Percentiles rank a stretch among this genome's conserved stretches.
These are phyloP conservation scores for Caenorhabditis afra DNA, from an alignment of 2,888 invertebrate genomes.

Conservation along the genomic window DNA sequence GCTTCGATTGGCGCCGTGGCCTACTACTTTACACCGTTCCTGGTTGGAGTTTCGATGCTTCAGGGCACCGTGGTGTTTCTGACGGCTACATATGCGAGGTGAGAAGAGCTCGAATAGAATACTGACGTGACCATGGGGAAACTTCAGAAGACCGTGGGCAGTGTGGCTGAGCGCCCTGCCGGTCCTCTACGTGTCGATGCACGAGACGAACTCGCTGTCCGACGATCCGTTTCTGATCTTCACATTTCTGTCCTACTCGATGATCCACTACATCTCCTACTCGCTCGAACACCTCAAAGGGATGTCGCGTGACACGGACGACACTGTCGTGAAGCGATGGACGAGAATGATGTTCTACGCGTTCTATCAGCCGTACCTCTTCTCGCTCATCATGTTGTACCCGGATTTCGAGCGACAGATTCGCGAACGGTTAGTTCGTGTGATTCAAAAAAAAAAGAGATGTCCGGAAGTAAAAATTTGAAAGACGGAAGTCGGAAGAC, in stretches of 20 bases:
- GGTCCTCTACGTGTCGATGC: conserved; percentile 76
- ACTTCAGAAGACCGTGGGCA: conserved; percentile 58
- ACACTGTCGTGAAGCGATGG: conserved; percentile 55
- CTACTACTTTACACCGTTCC: conserved; percentile 70
- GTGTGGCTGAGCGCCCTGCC: conserved; percentile 79
- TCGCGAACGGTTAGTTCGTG: conserved; percentile 55
- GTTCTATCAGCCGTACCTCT: conserved; percentile 82
- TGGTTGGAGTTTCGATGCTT: conserved; percentile 69
- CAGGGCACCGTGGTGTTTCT: conserved; percentile 75
- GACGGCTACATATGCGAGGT: conserved; percentile 62
- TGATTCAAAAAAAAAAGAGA: too few relatives aligned
- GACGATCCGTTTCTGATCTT: conserved; percentile 79
- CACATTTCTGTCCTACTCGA: conserved; percentile 81
- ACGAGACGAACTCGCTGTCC: conserved; percentile 66
- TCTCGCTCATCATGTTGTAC: conserved; percentile 81
- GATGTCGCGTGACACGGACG: conserved; percentile 62
- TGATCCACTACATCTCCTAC: conserved; percentile 81
- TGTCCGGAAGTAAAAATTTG: too few relatives aligned
- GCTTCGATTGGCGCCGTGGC: conserved; percentile 70
- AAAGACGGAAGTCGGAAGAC: too few relatives aligned
- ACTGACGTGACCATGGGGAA: too few relatives aligned
- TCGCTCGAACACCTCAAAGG: conserved; percentile 73
- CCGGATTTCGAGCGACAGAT: conserved; percentile 78
- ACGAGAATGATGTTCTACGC: conserved; percentile 81
- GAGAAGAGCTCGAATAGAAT: too few relatives aligned